A percentile compares a stretch with the other conserved stretches of the same genome.
These are phyloP conservation scores for Grus americana DNA, from an alignment of 2,113 vertebrate genomes.

Conservation along the genomic window DNA sequence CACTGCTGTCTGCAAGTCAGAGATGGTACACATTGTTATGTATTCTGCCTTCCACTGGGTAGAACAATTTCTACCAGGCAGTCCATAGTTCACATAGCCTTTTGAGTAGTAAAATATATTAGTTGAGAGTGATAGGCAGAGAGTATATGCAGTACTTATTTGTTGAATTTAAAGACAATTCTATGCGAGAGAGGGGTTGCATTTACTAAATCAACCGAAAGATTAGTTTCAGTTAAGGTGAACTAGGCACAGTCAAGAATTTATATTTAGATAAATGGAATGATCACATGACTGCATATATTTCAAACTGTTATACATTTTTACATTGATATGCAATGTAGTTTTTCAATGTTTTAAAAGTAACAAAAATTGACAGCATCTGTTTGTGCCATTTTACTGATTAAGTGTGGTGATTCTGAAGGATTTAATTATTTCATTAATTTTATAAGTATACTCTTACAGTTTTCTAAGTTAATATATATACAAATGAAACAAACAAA, in stretches of 20 bases:
- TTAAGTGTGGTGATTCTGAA: neutral
- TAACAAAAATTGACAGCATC: neutral
- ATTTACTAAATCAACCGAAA: neutral
- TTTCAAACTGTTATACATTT: neutral
- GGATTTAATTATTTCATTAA: neutral
- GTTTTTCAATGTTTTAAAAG: neutral
- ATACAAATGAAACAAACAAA: neutral
- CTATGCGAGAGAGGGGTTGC: neutral
- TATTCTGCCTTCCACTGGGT: neutral
- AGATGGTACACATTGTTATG: neutral
- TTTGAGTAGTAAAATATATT: neutral
- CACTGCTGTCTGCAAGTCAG: neutral
- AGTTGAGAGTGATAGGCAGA: neutral
- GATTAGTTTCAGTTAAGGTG: neutral
- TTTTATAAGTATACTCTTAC: neutral
- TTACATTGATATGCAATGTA: neutral
- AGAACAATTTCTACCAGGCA: neutral
- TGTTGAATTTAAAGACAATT: neutral
- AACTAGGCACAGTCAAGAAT: neutral
- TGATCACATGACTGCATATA: neutral
- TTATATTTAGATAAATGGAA: neutral
- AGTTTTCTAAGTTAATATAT: neutral
- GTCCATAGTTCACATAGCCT: neutral
- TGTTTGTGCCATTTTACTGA: neutral
- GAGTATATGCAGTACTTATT: neutral